These are phyloP conservation scores for Cremastobaeus sp. DNA, from an alignment of 2,888 invertebrate species.

Conservation along the genomic window DNA sequence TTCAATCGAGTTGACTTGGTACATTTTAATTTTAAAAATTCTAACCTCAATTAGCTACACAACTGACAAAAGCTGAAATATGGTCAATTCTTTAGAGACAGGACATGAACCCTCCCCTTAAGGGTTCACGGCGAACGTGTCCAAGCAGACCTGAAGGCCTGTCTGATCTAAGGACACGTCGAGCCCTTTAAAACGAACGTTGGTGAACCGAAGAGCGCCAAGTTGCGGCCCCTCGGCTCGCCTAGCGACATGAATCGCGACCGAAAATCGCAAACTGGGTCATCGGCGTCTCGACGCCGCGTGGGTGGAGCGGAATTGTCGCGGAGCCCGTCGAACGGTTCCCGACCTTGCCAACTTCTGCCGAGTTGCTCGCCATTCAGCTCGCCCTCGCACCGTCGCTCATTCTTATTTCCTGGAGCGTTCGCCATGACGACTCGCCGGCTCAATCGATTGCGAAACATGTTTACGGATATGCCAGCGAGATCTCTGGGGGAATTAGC, in stretches of 20 bases:
- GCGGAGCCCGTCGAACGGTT: conserved; percentile 68
- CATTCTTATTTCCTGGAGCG: conserved; percentile 59
- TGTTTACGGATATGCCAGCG: conserved; percentile 19
- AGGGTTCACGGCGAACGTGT: too few relatives aligned
- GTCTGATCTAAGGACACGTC: too few relatives aligned
- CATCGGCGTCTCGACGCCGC: conserved; percentile 65
- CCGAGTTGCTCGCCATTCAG: conserved; percentile 69
- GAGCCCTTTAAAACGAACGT: too few relatives aligned
- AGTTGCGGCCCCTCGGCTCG: too few relatives aligned
- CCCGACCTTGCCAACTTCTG: conserved; percentile 74
- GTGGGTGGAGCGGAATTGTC: conserved; percentile 69
- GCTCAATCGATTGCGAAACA: conserved; percentile 18
- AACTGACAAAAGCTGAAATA: too few relatives aligned
- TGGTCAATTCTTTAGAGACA: too few relatives aligned
- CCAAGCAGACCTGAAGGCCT: too few relatives aligned
- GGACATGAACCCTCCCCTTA: too few relatives aligned
- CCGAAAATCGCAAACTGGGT: conserved; percentile 44
- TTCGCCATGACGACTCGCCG: conserved; percentile 35
- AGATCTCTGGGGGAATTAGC: background rate
- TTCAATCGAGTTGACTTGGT: too few relatives aligned
- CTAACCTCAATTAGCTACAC: too few relatives aligned
- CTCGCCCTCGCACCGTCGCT: conserved; percentile 25
- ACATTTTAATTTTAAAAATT: too few relatives aligned
- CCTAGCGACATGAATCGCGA: conserved; percentile 18
- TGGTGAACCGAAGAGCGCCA: background rate